Evolutionary conservation across 2,113 vertebrate genomes (phyloP).

Genomic region (Camelus bactrianus): DNA sequence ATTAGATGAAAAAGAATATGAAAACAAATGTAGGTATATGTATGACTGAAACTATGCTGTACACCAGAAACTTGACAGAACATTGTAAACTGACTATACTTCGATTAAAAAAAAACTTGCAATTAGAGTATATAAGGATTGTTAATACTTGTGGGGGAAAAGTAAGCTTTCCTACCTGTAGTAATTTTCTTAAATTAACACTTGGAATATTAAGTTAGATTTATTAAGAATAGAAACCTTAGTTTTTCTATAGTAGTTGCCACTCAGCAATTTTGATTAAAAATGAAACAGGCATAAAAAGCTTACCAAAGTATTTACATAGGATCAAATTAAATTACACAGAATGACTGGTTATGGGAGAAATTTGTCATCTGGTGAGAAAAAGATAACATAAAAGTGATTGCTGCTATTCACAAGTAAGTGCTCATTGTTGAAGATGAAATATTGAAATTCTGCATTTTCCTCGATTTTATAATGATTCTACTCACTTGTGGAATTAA

Average conservation of each 20-base stretch:
- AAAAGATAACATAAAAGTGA: neutral
- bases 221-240: neutral
- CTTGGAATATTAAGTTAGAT: conserved; percentile 52
- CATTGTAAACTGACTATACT: no score
- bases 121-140: conserved; percentile 78
- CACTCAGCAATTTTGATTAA: conserved; percentile 26
- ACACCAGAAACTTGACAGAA: no score
- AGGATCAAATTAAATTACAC: neutral
- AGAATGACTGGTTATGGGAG: neutral
- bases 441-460: neutral
- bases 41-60: no score
- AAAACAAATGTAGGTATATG: no score
- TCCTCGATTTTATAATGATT: neutral
- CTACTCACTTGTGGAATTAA: conserved; percentile 10
- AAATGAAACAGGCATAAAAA: neutral
- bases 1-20: conserved; percentile 46
- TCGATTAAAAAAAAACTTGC: conserved; percentile 62
- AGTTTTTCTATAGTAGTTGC: neutral
- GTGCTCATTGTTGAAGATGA: neutral
- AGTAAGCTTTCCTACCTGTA: conserved; percentile 3
- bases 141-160: conserved; percentile 74
- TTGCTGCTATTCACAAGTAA: neutral
- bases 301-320: neutral
- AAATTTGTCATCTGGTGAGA: conserved; percentile 44
- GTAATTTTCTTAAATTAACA: conserved; percentile 46